phyloP scores from a whole-genome alignment of 2,113 vertebrate species.

The Corythornis madagascariensis region DNA sequence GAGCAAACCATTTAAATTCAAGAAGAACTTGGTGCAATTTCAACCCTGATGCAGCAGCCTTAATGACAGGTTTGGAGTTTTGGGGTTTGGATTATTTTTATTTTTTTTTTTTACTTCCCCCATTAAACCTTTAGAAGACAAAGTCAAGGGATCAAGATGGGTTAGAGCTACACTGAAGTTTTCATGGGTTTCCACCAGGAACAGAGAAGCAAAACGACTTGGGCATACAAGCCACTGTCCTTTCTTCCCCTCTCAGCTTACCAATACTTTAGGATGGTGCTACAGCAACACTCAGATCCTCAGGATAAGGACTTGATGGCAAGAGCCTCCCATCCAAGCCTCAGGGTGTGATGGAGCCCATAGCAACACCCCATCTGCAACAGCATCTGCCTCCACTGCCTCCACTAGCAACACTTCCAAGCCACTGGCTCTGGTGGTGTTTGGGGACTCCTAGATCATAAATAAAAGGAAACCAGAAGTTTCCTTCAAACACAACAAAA shows the following conservation, averaged over 20 bases:
- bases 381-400: neutral
- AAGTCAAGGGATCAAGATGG: neutral
- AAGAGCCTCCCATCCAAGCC: neutral
- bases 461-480: neutral
- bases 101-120: too few species aligned
- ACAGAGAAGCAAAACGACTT: neutral
- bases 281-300: neutral
- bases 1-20: neutral
- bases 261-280: neutral
- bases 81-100: neutral
- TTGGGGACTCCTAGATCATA: neutral
- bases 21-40: neutral
- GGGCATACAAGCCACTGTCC: fast-evolving
- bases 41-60: neutral
- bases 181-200: neutral
- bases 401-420: neutral
- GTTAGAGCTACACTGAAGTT: neutral
- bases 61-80: neutral
- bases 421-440: neutral
- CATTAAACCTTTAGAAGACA: neutral
- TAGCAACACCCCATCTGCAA: fast-evolving
- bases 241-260: neutral
- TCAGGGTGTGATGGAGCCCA: neutral
- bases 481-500: neutral
- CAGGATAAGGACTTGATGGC: neutral